Evolutionary conservation across 2,888 invertebrate genomes (phyloP), one percentile per base, ranked within the genome.

Genomic region (Tortricodes alternella): DNA sequence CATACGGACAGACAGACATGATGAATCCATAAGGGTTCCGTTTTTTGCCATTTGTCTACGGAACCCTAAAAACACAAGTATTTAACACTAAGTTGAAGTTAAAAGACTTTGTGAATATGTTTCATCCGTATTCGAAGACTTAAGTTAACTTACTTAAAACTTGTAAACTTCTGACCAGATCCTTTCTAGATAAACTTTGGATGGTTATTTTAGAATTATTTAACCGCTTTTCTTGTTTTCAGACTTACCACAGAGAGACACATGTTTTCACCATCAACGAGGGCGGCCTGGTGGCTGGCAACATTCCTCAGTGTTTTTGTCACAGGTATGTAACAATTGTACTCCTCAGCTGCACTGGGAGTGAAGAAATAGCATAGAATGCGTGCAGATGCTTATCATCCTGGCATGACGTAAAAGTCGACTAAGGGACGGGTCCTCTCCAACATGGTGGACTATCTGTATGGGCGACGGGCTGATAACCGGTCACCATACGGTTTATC

Each of bases 221-320:
- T 7, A 43, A 9, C 5, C 2, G 16, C 4, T 15, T 15, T 16
- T 27, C 13, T 63, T 84, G 81, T 76, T 87, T 88, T 60, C 88
- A 91, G 89, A 74, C 61, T 63, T 63, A 72, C 73, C 64, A 80
- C 80, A 75, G 70, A 71, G 72, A 70, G 76, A 80, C 89, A 85
- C 84, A 88, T 91, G 87, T 83, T 78, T 79, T 80, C 89, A 58
- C 80, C 83, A 63, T 80, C 88, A 64, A 88, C 81, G 50, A 88
- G 81, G 68, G 80, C 83, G 63, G 90, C 87, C 85, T 89, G 89
- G 83, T 89, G 90, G 89, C 89, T 90, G 75, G 89, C 88, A 59
- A 88, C 83, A 51, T 86, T 90, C 66, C 78, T 89, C 61, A 86
- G 87, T 68, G 90, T 89, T 51, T 85, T 90, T 62, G 89, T 89